Base-by-base conservation (phyloP, 2,113 vertebrate species). In the Calidris pugnax region DNA sequence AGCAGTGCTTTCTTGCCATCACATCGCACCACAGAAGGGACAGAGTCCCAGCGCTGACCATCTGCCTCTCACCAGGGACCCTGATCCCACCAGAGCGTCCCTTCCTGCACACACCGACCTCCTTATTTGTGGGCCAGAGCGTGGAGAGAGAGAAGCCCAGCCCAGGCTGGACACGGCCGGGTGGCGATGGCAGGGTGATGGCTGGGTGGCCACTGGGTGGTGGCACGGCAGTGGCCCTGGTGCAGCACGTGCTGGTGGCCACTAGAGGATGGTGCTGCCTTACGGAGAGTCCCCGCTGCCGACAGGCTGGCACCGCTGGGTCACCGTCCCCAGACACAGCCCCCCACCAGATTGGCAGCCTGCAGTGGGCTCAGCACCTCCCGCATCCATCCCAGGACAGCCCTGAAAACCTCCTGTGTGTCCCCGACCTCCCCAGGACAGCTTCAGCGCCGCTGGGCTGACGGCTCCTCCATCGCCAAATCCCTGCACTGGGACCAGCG, bases 201-300 rank as follows among this genome's bases (percentile, higher is more conserved):
- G 19, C 32, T 28, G 5, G 0, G 55, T 26, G 4, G 6, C 16
- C 24, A 19, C 16, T 28, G 35, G 2, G 75, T 1, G 0, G 16
- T 43, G 64, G 14, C 35, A 47, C 13, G 0, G 68, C 55, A 28
- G 28, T 39, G 53, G 50, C 55, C n/a, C 39, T 10, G 47, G 20
- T 88, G 94, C 90, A 96, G 89, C 80, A 89, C 3, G 6, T 81
- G 89, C 48, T 14, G 27, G 56, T 66, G 90, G 88, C 95, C 90
- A 3, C 97, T 93, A 80, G 94, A 94, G 96, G 97, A 95, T 96
- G 76, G 68, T 93, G 75, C 85, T 94, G 94, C 72, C 12, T 41
- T 89, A 45, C 10, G 4, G 53, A 94, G 75, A 27, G 27, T 15
- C 55, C 47, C 39, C 0, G 0, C 21, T 45, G 26, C 47, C 63